phyloP scores from a whole-genome alignment of 2,113 vertebrate genomes.

The Gavia stellata region DNA sequence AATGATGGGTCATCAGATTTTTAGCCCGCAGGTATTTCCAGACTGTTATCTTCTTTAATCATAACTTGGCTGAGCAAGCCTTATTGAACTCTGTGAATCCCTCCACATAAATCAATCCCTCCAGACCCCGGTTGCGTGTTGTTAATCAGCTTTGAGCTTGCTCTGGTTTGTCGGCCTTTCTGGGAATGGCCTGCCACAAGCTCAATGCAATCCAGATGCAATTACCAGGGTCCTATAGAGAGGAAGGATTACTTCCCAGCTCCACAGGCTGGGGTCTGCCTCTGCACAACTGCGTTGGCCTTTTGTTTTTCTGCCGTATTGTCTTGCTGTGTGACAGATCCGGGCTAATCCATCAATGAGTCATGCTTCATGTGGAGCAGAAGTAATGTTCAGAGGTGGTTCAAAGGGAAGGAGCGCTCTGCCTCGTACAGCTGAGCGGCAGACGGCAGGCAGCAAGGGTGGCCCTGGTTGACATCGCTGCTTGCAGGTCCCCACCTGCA shows the following conservation, averaged over 20 bases:
- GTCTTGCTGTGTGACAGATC: neutral
- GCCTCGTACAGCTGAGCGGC: neutral
- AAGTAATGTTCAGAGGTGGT: neutral
- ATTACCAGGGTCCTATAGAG: neutral
- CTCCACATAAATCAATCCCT: neutral
- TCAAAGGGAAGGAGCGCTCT: neutral
- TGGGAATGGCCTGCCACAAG: neutral
- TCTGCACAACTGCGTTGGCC: neutral
- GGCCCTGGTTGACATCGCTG: too few relatives aligned
- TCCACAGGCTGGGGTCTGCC: rapidly evolving
- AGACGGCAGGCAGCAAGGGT: neutral
- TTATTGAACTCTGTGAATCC: neutral
- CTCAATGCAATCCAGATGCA: neutral
- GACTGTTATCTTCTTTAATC: neutral
- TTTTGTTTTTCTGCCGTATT: neutral
- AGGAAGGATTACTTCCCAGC: neutral
- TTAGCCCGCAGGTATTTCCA: neutral
- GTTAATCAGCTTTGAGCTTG: neutral
- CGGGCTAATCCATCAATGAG: neutral
- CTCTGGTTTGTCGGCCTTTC: neutral
- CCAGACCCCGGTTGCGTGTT: neutral
- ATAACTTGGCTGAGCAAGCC: neutral
- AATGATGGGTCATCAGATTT: neutral
- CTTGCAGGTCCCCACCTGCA: neutral
- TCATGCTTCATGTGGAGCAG: neutral